Base-by-base conservation (phyloP, 2,888 invertebrate species). In the Mellilla xanthometata region DNA sequence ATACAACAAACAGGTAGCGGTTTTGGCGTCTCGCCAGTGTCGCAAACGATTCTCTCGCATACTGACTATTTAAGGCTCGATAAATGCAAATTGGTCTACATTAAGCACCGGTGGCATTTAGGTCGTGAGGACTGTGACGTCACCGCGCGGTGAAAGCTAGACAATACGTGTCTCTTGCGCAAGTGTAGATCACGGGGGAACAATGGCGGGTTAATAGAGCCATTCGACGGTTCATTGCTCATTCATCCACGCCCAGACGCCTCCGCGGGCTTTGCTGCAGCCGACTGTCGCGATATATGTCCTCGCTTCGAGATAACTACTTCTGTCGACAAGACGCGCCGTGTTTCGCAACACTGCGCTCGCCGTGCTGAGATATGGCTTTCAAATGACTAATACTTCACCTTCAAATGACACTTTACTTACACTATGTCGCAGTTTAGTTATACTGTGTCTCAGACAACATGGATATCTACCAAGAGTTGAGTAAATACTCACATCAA, bases 241-340 rank as follows among this genome's bases (percentile, higher is more conserved):
- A 89, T 89, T 87, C 87, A 84, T 87, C 81, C 83, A 87, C 89
- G 87, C 89, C 89, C 73, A 68, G 76, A 85, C 85, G 81, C 87
- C 88, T 81, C 76, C 79, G 74, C 78, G 64, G 56, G 69, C 70
- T 64, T 8, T 12, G 28, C 35, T 12, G 26, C 38, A 27, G 34
- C 19, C 32, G 64, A 71, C 72, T 59, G 72, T 66, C 72, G 74
- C 79, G 77, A 82, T 80, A 76, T 76, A 80, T 83, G 79, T 81
- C 81, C 68, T 48, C 33, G 9, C 67, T 54, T 59, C 66, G 58
- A 60, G 56, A 58, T 60, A 65, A 58, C 61, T 60, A 56, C 52
- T 56, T 49, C 45, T 58, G 58, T 54, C 52, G 50, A 54, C 54
- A 58, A 35, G 7, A 40, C 31, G 22, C 22, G 24, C 15, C 26